Percentiles rank a stretch among this genome's conserved stretches.
Conservation (phyloP, 1,140 invertebrate species). For the Adelges cooleyi region DNA sequence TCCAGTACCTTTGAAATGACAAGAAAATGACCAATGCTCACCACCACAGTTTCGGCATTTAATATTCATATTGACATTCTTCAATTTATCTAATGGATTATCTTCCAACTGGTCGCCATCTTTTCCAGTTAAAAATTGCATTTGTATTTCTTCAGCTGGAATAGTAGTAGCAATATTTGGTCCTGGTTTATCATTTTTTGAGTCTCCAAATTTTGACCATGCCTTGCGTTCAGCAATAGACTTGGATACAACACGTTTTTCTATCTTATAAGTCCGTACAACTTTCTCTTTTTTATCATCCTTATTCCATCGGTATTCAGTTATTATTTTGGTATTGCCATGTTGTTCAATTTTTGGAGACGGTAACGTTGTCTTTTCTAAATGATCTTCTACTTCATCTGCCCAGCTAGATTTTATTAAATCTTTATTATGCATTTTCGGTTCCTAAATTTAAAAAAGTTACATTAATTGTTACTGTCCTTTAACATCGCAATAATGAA, state of each 20-base stretch:
- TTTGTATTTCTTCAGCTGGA: constrained; percentile 82
- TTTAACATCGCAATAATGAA: too few relatives aligned
- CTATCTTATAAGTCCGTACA: constrained; percentile 81
- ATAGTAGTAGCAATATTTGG: constrained; percentile 94
- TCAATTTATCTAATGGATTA: constrained; percentile 63
- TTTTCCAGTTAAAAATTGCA: constrained; percentile 81
- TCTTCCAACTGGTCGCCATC: constrained; percentile 78
- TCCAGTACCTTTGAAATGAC: constrained; percentile 82
- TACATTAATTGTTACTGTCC: too few relatives aligned
- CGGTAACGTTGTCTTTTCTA: constrained; percentile 56
- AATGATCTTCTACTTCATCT: constrained; percentile 71
- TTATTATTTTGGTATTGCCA: constrained; percentile 77
- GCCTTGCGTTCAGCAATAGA: constrained; percentile 82
- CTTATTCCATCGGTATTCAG: constrained; percentile 84
- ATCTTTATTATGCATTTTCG: constrained; percentile 7
- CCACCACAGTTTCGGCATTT: constrained; percentile 90
- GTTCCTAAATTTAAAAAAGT: too few relatives aligned
- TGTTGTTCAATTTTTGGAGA: constrained; percentile 68
- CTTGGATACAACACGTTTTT: constrained; percentile 82
- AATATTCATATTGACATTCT: constrained; percentile 65
- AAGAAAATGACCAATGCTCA: constrained; percentile 94
- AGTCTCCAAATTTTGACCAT: constrained; percentile 90
- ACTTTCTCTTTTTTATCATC: constrained; percentile 75
- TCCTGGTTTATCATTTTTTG: constrained; percentile 78
- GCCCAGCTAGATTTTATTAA: constrained; percentile 63